Percentiles rank a stretch among this genome's conserved stretches.
phyloP scores from a whole-genome alignment of 2,888 invertebrate genomes.

The Fragum fragum region DNA sequence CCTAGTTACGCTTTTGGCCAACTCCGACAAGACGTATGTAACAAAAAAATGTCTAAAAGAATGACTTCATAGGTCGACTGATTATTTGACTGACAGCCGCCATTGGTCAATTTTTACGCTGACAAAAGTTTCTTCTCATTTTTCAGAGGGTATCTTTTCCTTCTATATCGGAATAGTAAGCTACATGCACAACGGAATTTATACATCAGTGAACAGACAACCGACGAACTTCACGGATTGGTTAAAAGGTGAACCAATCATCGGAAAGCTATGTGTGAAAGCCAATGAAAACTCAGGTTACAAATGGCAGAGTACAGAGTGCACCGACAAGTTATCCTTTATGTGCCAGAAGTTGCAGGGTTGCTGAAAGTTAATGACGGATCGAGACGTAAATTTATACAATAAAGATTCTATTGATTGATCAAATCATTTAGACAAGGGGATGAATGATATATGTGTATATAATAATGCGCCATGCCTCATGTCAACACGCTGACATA shows the following conservation, averaged over 20 bases:
- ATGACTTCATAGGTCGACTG: no score
- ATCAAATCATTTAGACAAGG: no score
- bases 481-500: no score
- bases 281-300: background rate
- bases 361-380: background rate
- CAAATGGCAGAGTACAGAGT: slow-evolving; percentile 12
- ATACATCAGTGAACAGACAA: background rate
- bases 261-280: background rate
- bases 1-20: no score
- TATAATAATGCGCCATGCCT: no score
- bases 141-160: slow-evolving; percentile 6
- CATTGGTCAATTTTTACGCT: no score
- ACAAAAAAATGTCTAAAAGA: no score
- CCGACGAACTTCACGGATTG: background rate
- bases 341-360: slow-evolving; percentile 21
- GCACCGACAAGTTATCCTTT: background rate
- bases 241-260: slow-evolving; percentile 4
- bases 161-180: slow-evolving; percentile 11
- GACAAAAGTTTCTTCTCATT: background rate
- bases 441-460: no score
- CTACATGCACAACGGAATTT: background rate
- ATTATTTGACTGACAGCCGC: no score
- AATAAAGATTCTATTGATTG: no score
- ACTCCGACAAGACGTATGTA: no score
- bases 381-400: no score